Base-by-base conservation (phyloP, 35 echinoderm and acorn worm species). In the Strongylocentrotus purpuratus region DNA sequence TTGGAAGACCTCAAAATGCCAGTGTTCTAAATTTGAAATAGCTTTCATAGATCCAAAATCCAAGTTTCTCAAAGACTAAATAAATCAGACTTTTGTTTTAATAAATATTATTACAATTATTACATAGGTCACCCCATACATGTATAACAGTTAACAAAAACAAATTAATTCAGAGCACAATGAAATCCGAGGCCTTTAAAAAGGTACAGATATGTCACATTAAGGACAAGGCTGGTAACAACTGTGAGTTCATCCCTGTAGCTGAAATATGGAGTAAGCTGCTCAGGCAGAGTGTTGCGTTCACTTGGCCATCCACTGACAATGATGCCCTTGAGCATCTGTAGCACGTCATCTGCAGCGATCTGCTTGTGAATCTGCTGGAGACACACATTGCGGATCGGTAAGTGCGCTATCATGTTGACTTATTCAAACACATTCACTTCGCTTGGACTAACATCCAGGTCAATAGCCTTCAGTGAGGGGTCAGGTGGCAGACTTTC, bases 221-320 rank as follows among this genome's bases (percentile, higher is more conserved):
- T n/a, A n/a, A n/a, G n/a, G n/a, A n/a, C n/a, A n/a, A n/a, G n/a
- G n/a, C n/a, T n/a, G n/a, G n/a, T n/a, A n/a, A n/a, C n/a, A 48
- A 98, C 94, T 31, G 97, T 92, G 33, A 98, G 9, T 86, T 98
- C 96, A 93, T 98, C 97, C 61, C 59, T 94, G 61, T 87, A 65
- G 95, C 90, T 52, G n/a, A 25, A 46, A 58, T 78, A 52, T 61
- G 86, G 45, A 86, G 59, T 96, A 61, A 87, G 45, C 61, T 28
- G 48, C 95, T 95, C 95, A 32, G 86, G 95, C 18, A 95, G 22
- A 25, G 46, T 41, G 86, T 22, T 71, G 18, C 95, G 86, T 5
- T 87, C 95, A 58, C 88, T 87, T 17, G 95, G 95, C 95, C 87
- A 95, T 45, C 95, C 95, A n/a, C 41, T 17, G 41, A 88, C 32